Evolutionary conservation across 53 echinoderm and acorn worm species (phyloP).

Genomic region (Holothuria leucospilota): DNA sequence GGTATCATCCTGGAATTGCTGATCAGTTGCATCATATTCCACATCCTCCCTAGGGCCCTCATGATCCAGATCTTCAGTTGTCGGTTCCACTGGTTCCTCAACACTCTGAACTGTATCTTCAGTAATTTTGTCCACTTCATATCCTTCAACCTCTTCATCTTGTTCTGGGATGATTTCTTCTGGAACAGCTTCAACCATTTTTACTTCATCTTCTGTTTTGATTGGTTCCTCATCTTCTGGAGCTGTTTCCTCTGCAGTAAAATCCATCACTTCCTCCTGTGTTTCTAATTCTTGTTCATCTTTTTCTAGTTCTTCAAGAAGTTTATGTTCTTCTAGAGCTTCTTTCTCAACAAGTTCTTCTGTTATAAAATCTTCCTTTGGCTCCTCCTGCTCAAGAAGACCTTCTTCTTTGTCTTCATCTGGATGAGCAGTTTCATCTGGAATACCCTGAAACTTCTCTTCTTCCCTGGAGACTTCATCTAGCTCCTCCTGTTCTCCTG

Average conservation of each 20-base stretch:
- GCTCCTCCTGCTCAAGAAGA: no score
- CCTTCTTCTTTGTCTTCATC: no score
- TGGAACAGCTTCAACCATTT: background rate
- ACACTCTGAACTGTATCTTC: background rate
- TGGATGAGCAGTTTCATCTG: no score
- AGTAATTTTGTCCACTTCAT: slow-evolving; percentile 7
- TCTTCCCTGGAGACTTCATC: no score
- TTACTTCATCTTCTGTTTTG: slow-evolving; percentile 25
- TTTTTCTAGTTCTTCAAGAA: no score
- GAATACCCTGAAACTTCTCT: no score
- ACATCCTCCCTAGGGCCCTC: background rate
- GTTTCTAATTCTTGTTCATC: no score
- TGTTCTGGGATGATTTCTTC: slow-evolving; percentile 12
- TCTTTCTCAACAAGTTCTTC: no score
- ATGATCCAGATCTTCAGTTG: background rate
- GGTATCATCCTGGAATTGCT: slow-evolving; percentile 41
- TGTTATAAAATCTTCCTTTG: no score
- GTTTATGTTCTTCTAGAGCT: no score
- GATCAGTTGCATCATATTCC: slow-evolving; percentile 15
- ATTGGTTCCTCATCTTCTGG: slow-evolving; percentile 32
- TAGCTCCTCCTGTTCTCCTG: slow-evolving; percentile 1
- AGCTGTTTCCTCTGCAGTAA: background rate
- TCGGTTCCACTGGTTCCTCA: slow-evolving; percentile 32
- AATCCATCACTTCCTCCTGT: background rate
- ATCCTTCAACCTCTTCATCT: slow-evolving; percentile 12